phyloP scores from a whole-genome alignment of 2,113 vertebrate species.

The Oryzias curvinotus region DNA sequence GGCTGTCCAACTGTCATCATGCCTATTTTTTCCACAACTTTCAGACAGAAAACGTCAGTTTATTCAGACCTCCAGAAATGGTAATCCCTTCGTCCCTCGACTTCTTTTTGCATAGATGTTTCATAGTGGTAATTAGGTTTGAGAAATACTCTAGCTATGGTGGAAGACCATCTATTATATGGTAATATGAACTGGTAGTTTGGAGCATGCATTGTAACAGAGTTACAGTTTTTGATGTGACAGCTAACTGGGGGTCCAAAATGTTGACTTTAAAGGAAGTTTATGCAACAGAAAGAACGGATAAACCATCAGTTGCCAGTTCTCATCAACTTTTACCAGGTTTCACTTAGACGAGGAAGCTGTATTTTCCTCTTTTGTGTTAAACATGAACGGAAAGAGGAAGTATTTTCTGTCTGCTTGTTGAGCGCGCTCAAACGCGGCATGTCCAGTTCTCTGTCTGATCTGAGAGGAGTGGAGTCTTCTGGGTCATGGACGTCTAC shows the following conservation, averaged over 20 bases:
- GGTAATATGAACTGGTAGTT: neutral
- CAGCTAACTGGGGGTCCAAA: neutral
- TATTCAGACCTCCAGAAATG: no score
- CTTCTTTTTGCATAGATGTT: no score
- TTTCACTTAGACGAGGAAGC: constrained; percentile 41
- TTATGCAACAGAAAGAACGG: neutral
- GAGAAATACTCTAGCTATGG: neutral
- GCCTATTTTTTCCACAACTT: no score
- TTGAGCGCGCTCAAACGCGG: constrained; percentile 9
- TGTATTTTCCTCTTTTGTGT: constrained; percentile 38
- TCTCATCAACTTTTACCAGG: neutral
- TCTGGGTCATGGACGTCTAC: constrained; percentile 67
- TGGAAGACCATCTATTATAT: neutral
- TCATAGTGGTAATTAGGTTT: neutral
- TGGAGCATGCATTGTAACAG: neutral
- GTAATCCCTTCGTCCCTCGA: no score
- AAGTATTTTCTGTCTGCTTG: constrained; percentile 41
- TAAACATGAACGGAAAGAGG: constrained; percentile 57
- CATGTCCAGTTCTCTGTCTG: neutral
- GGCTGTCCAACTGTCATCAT: no score
- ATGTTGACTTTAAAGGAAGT: constrained; percentile 28
- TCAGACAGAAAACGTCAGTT: no score
- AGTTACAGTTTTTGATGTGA: neutral
- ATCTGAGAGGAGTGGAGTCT: neutral
- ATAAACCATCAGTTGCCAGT: constrained; percentile 5